These are phyloP conservation scores for Aplidium turbinatum DNA, from an alignment of 23 tunicate species.

Conservation along the genomic window DNA sequence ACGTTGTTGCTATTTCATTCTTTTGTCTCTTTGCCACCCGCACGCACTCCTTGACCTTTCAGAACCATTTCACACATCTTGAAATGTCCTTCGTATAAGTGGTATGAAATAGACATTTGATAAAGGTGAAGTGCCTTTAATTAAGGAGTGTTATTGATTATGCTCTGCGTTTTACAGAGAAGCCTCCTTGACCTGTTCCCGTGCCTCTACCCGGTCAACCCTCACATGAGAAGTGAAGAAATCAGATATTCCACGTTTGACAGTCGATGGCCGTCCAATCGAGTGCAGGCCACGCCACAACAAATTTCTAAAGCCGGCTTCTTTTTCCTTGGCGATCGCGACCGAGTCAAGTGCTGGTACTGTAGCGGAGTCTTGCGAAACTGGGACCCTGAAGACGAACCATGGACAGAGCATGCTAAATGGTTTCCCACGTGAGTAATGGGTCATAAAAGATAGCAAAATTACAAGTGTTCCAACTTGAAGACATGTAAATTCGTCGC, in stretches of 20 bases:
- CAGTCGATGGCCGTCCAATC: conserved; percentile 49
- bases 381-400: conserved; percentile 61
- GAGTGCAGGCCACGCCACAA: conserved; percentile 48
- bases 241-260: conserved; percentile 54
- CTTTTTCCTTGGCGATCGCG: conserved; percentile 69
- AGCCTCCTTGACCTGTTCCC: conserved; percentile 42
- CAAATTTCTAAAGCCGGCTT: conserved; percentile 77
- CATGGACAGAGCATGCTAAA: conserved; percentile 70
- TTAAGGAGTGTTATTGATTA: too few relatives aligned
- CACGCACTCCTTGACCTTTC: too few relatives aligned
- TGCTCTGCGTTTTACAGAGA: too few relatives aligned
- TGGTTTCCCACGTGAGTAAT: conserved; percentile 73
- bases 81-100: too few relatives aligned
- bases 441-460: too few relatives aligned
- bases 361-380: conserved; percentile 76
- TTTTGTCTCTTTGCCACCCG: too few relatives aligned
- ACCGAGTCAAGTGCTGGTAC: conserved; percentile 70
- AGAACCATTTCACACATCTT: too few relatives aligned
- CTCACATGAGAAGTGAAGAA: conserved; percentile 55
- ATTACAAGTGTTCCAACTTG: too few relatives aligned
- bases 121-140: too few relatives aligned
- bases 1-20: too few relatives aligned
- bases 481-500: too few relatives aligned
- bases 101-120: too few relatives aligned
- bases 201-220: conserved; percentile 54